Conservation (phyloP, 2,797 vertebrate genomes). For the Sebastes reedi region DNA sequence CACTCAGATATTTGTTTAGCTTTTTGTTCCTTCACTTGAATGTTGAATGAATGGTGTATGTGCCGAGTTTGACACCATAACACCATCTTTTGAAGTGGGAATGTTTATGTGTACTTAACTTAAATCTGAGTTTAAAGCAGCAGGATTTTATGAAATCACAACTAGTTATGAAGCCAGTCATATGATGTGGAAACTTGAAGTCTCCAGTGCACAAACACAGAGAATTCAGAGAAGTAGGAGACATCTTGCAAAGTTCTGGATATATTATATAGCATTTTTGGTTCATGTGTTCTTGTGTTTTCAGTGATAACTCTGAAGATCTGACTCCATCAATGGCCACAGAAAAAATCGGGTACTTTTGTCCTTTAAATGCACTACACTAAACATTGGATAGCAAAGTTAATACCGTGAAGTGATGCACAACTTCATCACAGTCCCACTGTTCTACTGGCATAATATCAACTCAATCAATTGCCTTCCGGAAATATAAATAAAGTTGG, state of each 20-base stretch:
- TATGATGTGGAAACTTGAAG: background rate
- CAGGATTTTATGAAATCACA: background rate
- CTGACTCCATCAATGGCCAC: conserved; percentile 7
- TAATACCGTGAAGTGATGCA: background rate
- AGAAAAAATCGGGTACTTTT: conserved; percentile 57
- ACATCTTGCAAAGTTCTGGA: background rate
- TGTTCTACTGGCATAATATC: background rate
- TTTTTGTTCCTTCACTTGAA: background rate
- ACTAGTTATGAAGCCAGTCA: background rate
- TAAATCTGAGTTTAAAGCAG: background rate
- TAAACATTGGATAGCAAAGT: background rate
- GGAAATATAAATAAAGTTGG: background rate
- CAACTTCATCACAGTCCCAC: background rate
- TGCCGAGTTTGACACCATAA: background rate
- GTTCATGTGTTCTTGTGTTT: background rate
- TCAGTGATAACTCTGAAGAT: conserved; percentile 31
- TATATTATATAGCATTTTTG: no score
- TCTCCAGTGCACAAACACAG: background rate
- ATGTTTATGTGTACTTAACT: background rate
- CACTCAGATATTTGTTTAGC: no score
- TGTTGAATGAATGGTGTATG: background rate
- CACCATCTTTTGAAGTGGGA: background rate
- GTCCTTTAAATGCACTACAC: background rate
- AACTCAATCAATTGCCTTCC: background rate
- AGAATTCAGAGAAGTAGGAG: background rate